These are phyloP conservation scores for Hydractinia echinata DNA, from an alignment of 30 jellyfish, hydroid and myxozoan genomes.

Conservation along the genomic window DNA sequence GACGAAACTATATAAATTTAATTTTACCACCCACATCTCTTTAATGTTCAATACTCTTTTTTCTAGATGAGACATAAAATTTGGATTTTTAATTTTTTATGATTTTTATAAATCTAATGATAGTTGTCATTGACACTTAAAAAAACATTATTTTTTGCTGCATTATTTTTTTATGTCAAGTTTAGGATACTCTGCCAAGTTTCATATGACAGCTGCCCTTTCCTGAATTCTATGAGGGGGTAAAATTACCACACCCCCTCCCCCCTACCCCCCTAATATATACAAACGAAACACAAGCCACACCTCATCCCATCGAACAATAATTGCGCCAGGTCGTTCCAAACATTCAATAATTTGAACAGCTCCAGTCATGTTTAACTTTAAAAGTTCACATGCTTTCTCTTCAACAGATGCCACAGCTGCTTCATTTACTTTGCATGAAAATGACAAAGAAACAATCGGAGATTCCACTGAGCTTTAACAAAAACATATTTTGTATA, in stretches of 20 bases:
- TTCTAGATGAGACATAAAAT: too few species aligned
- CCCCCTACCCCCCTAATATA: neutral
- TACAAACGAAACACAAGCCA: neutral
- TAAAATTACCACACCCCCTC: neutral
- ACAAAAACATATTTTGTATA: too few species aligned
- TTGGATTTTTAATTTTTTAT: too few species aligned
- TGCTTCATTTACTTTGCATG: slow-evolving; percentile 59
- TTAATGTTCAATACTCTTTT: too few species aligned
- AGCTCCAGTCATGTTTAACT: slow-evolving; percentile 69
- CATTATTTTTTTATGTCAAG: too few species aligned
- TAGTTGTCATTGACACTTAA: too few species aligned
- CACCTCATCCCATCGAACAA: slow-evolving; percentile 97
- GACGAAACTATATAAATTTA: too few species aligned
- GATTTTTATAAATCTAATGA: too few species aligned
- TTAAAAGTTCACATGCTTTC: slow-evolving; percentile 49
- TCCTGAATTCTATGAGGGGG: neutral
- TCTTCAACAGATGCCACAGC: slow-evolving; percentile 50
- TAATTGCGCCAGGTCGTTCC: slow-evolving; percentile 96
- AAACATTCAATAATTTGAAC: slow-evolving; percentile 78
- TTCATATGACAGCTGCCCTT: too few species aligned
- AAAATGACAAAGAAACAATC: slow-evolving; percentile 66
- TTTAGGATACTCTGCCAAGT: too few species aligned
- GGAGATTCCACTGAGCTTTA: slow-evolving; percentile 37
- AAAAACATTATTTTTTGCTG: too few species aligned
- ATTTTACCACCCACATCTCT: too few species aligned